These are phyloP conservation scores for Tenthredo mesomela DNA, from an alignment of 2,888 invertebrate species.

Conservation along the genomic window DNA sequence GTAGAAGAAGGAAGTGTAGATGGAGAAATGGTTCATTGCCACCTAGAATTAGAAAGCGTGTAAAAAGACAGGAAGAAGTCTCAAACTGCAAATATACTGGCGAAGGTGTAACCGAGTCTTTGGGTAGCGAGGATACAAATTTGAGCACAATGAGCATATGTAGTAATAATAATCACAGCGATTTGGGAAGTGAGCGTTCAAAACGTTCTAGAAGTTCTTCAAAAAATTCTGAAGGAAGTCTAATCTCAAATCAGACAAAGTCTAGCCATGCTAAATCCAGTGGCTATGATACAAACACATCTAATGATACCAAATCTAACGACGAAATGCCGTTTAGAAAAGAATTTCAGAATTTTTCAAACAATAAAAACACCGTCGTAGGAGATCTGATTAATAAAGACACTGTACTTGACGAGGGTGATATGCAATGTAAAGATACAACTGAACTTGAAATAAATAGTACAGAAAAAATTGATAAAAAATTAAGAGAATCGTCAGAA, in stretches of 20 bases:
- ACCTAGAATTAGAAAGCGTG: slow-evolving; percentile 54
- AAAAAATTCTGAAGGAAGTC: slow-evolving; percentile 63
- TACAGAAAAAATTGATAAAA: not conserved
- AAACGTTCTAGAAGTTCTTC: slow-evolving; percentile 63
- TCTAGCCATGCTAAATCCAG: slow-evolving; percentile 62
- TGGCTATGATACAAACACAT: slow-evolving; percentile 63
- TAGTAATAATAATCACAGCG: slow-evolving; percentile 63
- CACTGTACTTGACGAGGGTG: not conserved
- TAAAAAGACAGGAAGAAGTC: slow-evolving; percentile 56
- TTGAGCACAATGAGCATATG: slow-evolving; percentile 61
- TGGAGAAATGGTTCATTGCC: slow-evolving; percentile 69
- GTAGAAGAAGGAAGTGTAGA: slow-evolving; percentile 63
- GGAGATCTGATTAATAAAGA: not conserved
- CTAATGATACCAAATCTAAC: slow-evolving; percentile 57
- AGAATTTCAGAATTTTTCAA: slow-evolving; percentile 65
- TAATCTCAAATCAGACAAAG: slow-evolving; percentile 51
- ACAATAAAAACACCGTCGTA: slow-evolving; percentile 51
- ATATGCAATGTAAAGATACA: not conserved
- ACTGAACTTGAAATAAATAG: not conserved
- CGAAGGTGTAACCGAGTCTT: slow-evolving; percentile 59
- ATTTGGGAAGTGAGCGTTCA: slow-evolving; percentile 51
- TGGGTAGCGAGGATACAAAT: slow-evolving; percentile 62
- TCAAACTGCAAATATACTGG: slow-evolving; percentile 55
- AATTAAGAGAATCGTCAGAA: not conserved
- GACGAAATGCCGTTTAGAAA: slow-evolving; percentile 53